Percentiles rank a stretch among this genome's conserved stretches.
Conservation (phyloP, 2,797 vertebrate genomes). For the Sebastes reedi region DNA sequence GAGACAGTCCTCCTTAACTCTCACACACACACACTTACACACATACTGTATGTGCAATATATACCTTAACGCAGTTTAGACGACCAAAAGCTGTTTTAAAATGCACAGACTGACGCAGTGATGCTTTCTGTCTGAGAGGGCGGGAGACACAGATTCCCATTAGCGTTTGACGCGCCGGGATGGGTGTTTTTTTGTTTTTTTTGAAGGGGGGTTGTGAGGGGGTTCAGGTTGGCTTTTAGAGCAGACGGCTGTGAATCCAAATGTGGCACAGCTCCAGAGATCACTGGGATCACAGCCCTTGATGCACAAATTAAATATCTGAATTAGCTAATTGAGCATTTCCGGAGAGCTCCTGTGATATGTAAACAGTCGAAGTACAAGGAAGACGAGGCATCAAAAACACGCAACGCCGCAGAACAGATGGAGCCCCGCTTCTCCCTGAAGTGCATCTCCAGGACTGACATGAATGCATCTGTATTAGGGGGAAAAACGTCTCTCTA, state of each 20-base stretch:
- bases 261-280: constrained; percentile 67
- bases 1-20: constrained; percentile 38
- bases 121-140: constrained; percentile 72
- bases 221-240: constrained; percentile 13
- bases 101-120: constrained; percentile 67
- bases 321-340: constrained; percentile 71
- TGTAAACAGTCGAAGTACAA: constrained; percentile 52
- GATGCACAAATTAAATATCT: constrained; percentile 69
- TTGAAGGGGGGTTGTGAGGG: neutral
- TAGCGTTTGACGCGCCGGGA: constrained; percentile 49
- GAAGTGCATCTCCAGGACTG: constrained; percentile 64
- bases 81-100: constrained; percentile 66
- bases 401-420: constrained; percentile 49
- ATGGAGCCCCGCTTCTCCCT: constrained; percentile 62
- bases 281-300: constrained; percentile 52
- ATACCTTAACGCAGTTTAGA: constrained; percentile 45
- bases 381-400: constrained; percentile 53
- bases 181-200: constrained; percentile 1
- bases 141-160: constrained; percentile 72
- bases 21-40: neutral
- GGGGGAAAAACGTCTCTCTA: constrained; percentile 41
- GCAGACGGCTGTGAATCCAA: constrained; percentile 59
- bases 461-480: constrained; percentile 56
- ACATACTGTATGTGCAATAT: constrained; percentile 22
- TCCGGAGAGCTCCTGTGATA: constrained; percentile 63